Percentiles rank a stretch among this genome's conserved stretches.
phyloP scores from a whole-genome alignment of 2,888 invertebrate genomes.

The Microctonus aethiopoides region DNA sequence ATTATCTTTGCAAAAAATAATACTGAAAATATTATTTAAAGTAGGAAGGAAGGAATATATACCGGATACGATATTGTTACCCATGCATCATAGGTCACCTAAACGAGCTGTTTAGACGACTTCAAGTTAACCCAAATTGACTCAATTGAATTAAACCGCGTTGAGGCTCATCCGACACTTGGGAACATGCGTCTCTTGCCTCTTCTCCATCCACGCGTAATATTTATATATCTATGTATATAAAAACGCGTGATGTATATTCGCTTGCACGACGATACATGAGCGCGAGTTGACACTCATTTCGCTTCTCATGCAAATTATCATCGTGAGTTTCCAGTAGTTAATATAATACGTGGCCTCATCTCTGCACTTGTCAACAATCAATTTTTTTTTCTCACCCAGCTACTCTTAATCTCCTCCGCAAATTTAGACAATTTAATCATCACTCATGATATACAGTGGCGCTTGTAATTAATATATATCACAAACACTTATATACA shows the following conservation, averaged over 20 bases:
- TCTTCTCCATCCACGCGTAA: constrained; percentile 41
- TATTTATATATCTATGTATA: constrained; percentile 39
- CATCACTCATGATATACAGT: neutral
- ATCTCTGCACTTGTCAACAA: constrained; percentile 17
- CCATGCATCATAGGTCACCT: constrained; percentile 60
- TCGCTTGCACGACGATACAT: constrained; percentile 28
- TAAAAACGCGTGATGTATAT: constrained; percentile 49
- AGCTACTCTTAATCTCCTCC: constrained; percentile 15
- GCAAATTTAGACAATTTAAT: constrained; percentile 37
- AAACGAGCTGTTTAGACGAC: constrained; percentile 67
- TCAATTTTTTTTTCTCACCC: constrained; percentile 22
- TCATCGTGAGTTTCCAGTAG: constrained; percentile 32
- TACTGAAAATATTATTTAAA: constrained; percentile 41
- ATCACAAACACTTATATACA: neutral
- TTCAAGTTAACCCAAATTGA: constrained; percentile 67
- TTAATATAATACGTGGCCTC: constrained; percentile 37
- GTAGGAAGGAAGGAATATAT: constrained; percentile 53
- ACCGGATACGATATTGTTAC: constrained; percentile 58
- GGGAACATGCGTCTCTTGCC: constrained; percentile 54
- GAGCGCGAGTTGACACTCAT: constrained; percentile 40
- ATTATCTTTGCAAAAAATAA: neutral
- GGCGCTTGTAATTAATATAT: constrained; percentile 27
- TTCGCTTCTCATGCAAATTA: constrained; percentile 66
- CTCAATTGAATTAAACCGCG: constrained; percentile 66
- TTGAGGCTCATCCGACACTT: constrained; percentile 64